A percentile compares a stretch with the other conserved stretches of the same genome.
Evolutionary conservation across 2,797 vertebrate species (phyloP).

Genomic region (Xenopus petersii): DNA sequence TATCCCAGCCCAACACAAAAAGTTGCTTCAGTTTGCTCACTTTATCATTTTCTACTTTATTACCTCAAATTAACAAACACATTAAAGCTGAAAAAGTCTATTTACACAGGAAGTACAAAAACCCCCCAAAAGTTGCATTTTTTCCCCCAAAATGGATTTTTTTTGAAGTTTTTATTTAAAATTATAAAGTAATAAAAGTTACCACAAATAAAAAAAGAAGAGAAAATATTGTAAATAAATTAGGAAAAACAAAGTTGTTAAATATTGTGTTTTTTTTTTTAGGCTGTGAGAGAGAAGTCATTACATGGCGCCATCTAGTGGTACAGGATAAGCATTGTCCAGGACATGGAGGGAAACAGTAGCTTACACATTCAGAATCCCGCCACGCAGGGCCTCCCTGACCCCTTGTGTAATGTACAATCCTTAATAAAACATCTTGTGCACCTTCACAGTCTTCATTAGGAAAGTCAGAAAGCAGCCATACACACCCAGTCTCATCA

Average conservation of each 20-base stretch:
- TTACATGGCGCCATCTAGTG: conserved; percentile 56
- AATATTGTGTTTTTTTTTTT: conserved; percentile 52
- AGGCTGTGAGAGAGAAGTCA: conserved; percentile 55
- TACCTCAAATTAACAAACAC: conserved; percentile 83
- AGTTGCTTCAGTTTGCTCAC: conserved; percentile 46
- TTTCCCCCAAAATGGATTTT: conserved; percentile 48
- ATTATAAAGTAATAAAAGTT: conserved; percentile 82
- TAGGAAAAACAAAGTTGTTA: conserved; percentile 67
- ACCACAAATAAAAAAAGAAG: conserved; percentile 76
- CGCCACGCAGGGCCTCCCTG: conserved; percentile 25
- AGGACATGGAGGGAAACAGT: conserved; percentile 40
- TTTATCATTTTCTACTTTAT: conserved; percentile 81
- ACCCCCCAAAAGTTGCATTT: conserved; percentile 72
- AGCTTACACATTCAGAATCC: conserved; percentile 35
- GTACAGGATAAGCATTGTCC: conserved; percentile 44
- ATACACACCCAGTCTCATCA: conserved; percentile 19
- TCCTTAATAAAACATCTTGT: conserved; percentile 40
- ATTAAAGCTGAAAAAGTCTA: conserved; percentile 81
- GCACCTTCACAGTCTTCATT: conserved; percentile 44
- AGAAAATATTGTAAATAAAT: conserved; percentile 72
- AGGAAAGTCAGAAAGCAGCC: conserved; percentile 27
- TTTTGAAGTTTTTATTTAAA: conserved; percentile 66
- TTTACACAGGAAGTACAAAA: conserved; percentile 85
- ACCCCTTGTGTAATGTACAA: conserved; percentile 11
- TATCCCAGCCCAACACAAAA: too few species aligned